A percentile compares a stretch with the other conserved stretches of the same genome.
phyloP scores from a whole-genome alignment of 2,113 vertebrate species.

The Chloropsis hardwickii region DNA sequence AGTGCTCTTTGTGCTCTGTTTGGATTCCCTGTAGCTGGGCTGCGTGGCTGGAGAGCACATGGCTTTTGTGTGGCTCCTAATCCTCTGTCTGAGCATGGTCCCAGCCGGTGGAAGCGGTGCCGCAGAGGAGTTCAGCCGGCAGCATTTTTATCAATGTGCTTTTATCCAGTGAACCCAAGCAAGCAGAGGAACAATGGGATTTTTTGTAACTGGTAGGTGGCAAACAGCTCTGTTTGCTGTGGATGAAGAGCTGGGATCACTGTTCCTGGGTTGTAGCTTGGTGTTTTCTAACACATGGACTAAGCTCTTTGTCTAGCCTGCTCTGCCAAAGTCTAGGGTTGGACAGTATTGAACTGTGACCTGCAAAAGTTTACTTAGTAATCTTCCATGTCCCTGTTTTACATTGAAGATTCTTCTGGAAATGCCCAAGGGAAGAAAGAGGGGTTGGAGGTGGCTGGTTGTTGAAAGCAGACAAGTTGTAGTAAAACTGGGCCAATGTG shows the following conservation, averaged over 20 bases:
- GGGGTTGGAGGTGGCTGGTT: background rate
- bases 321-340: background rate
- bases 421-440: background rate
- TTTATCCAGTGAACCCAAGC: background rate
- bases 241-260: rapidly evolving
- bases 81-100: background rate
- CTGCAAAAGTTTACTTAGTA: background rate
- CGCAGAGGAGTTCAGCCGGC: background rate
- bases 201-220: background rate
- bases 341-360: background rate
- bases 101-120: background rate
- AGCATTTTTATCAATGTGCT: background rate
- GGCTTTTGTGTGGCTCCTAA: background rate
- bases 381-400: background rate
- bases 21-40: background rate
- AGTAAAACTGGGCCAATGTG: background rate
- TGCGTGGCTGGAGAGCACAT: background rate
- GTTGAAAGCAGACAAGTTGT: background rate
- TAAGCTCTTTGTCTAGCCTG: background rate
- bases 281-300: background rate
- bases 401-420: background rate
- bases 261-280: background rate
- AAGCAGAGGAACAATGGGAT: background rate
- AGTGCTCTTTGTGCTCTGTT: background rate
- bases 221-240: background rate